phyloP scores from a whole-genome alignment of 2,113 vertebrate species.

The Nyctibius bracteatus region DNA sequence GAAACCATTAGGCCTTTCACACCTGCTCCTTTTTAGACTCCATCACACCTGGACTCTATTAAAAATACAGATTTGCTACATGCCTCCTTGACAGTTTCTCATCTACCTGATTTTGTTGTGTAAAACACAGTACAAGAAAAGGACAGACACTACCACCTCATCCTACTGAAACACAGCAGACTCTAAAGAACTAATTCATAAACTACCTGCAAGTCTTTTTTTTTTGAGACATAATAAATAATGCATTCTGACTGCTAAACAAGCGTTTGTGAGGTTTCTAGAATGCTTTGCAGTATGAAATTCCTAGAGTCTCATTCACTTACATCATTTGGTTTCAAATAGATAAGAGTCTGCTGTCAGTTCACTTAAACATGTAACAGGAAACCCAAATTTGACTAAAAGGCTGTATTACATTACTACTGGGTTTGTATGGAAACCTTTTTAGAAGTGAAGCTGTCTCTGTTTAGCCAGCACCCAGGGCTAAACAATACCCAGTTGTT shows the following conservation, averaged over 20 bases:
- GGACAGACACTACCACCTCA: background rate
- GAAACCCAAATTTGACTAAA: conserved; percentile 46
- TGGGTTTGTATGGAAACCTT: conserved; percentile 33
- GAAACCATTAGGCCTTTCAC: background rate
- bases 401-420: conserved; percentile 5
- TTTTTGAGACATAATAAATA: background rate
- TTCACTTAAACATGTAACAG: background rate
- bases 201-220: background rate
- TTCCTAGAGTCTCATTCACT: background rate
- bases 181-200: background rate
- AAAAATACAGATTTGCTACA: background rate
- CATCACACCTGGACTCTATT: background rate
- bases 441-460: no score
- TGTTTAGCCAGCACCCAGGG: no score
- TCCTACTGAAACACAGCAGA: background rate
- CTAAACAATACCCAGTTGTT: no score
- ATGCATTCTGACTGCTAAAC: background rate
- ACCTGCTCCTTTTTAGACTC: background rate
- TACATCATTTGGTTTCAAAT: background rate
- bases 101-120: background rate
- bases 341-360: background rate
- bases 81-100: background rate
- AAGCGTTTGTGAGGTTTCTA: background rate
- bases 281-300: background rate
- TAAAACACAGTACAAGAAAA: background rate